Evolutionary conservation across 2,113 vertebrate genomes (phyloP).

Genomic region (Prionailurus bengalensis): DNA sequence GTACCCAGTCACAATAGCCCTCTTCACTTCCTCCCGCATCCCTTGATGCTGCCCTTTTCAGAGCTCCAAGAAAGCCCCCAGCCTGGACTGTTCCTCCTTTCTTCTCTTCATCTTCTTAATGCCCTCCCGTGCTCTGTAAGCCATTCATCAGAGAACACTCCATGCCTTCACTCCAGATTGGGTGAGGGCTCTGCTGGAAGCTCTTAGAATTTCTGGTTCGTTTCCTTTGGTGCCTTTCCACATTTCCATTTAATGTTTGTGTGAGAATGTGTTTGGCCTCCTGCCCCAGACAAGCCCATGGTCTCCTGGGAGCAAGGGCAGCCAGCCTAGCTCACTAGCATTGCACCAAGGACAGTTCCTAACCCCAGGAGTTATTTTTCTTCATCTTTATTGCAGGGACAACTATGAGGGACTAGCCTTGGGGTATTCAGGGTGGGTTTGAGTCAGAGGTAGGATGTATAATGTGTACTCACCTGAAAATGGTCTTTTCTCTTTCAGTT

Average conservation of each 20-base stretch:
- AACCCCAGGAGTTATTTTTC: fast-evolving
- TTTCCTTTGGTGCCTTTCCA: not conserved
- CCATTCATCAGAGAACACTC: not conserved
- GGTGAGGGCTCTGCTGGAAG: not conserved
- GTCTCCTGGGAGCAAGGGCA: not conserved
- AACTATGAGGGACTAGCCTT: fast-evolving
- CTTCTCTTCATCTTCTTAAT: not conserved
- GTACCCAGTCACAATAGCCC: too few species aligned
- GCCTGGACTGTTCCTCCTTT: too few species aligned
- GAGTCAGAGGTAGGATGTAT: not conserved
- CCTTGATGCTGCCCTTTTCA: not conserved
- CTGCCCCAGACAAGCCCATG: too few species aligned
- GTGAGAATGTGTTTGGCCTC: too few species aligned
- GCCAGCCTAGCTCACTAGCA: too few species aligned
- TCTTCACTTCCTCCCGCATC: not conserved
- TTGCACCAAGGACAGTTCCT: not conserved
- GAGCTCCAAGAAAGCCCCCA: not conserved
- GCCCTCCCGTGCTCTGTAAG: not conserved
- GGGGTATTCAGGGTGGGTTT: too few species aligned
- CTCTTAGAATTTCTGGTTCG: not conserved
- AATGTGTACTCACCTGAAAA: not conserved
- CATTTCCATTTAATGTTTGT: fast-evolving
- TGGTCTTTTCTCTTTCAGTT: not conserved
- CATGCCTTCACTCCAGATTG: not conserved
- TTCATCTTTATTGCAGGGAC: not conserved